Evolutionary conservation across 2,888 invertebrate genomes (phyloP).

Genomic region (Lypha dubia): DNA sequence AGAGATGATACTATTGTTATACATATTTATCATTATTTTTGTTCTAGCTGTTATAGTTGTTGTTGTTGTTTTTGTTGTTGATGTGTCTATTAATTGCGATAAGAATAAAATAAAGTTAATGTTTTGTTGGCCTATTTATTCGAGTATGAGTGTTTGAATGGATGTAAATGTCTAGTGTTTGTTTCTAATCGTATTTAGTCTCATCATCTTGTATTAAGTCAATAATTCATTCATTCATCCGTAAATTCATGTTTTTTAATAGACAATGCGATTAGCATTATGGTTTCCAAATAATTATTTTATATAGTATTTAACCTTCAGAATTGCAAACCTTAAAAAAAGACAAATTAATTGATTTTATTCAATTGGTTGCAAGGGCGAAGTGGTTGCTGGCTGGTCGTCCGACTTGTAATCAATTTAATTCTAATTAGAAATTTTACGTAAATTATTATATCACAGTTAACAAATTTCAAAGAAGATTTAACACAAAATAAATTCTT

Average conservation of each 20-base stretch:
- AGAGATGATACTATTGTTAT: constrained; percentile 68
- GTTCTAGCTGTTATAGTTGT: no score
- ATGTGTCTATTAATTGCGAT: constrained; percentile 58
- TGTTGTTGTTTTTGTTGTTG: constrained; percentile 35
- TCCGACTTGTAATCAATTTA: no score
- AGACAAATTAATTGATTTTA: not conserved
- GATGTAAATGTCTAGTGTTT: not conserved
- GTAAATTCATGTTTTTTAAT: constrained; percentile 16
- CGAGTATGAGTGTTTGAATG: not conserved
- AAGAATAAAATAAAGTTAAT: constrained; percentile 47
- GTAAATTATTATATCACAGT: no score
- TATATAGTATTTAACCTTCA: constrained; percentile 23
- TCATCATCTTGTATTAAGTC: constrained; percentile 36
- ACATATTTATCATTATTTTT: no score
- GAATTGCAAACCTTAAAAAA: not conserved
- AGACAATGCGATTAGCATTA: constrained; percentile 36
- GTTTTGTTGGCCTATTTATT: constrained; percentile 10
- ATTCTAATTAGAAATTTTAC: no score
- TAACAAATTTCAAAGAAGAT: no score
- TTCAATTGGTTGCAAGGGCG: not conserved
- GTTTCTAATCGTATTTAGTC: constrained; percentile 23
- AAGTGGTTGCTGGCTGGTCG: no score
- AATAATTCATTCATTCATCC: constrained; percentile 47
- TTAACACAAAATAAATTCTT: no score
- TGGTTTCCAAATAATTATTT: constrained; percentile 16